Conservation (phyloP, 92 coral and sea anemone genomes). For the Hydrozoanthus gracilis region DNA sequence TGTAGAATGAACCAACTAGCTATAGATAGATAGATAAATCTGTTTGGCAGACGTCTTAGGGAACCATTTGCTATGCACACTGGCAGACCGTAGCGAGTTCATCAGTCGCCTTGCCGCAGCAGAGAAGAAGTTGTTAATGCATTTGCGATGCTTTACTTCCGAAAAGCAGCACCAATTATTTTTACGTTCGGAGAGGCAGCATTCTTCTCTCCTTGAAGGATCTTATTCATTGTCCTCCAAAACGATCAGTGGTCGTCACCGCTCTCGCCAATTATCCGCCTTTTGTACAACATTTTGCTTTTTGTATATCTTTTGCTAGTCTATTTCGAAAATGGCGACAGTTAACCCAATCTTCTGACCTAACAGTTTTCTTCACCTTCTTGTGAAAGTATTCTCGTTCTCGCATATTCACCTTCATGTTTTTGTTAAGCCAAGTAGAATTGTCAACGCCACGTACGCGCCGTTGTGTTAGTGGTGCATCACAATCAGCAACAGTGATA, state of each 20-base stretch:
- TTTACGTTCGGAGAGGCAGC: constrained; percentile 36
- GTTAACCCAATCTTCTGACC: constrained; percentile 42
- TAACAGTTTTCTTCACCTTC: constrained; percentile 26
- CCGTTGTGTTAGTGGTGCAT: constrained; percentile 63
- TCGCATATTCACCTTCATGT: constrained; percentile 48
- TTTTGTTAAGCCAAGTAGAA: constrained; percentile 34
- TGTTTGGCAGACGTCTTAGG: constrained; percentile 35
- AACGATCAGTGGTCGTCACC: constrained; percentile 40
- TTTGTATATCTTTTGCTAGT: constrained; percentile 38
- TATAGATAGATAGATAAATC: no score
- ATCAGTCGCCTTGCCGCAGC: constrained; percentile 39
- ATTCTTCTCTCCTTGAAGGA: constrained; percentile 34
- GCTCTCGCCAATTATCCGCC: constrained; percentile 46
- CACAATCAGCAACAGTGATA: constrained; percentile 59
- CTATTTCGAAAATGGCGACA: constrained; percentile 46
- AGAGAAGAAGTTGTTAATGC: constrained; percentile 51
- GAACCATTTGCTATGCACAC: constrained; percentile 7
- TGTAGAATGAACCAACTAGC: no score
- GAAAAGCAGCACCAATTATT: constrained; percentile 36
- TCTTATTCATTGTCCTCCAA: constrained; percentile 54
- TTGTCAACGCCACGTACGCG: constrained; percentile 58
- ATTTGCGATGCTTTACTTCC: constrained; percentile 44
- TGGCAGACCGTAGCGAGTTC: constrained; percentile 41
- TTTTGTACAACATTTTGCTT: constrained; percentile 46
- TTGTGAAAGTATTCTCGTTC: constrained; percentile 54